phyloP scores from a whole-genome alignment of 2,888 invertebrate species.

The Agonopterix subpropinquella region DNA sequence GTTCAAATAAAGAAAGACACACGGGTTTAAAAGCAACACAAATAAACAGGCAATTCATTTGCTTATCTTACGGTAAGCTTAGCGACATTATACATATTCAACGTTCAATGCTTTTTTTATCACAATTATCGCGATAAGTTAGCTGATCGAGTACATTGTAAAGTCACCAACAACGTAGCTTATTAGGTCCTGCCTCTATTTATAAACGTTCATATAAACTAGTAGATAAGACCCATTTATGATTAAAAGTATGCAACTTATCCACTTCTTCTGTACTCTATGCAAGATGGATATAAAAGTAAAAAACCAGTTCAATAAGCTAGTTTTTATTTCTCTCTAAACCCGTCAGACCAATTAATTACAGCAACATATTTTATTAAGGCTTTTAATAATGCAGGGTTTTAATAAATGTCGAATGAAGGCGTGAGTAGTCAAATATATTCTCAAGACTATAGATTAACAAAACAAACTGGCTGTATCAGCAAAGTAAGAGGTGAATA shows the following conservation, averaged over 20 bases:
- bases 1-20: neutral
- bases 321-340: neutral
- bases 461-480: slow-evolving; percentile 4
- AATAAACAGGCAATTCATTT: slow-evolving; percentile 11
- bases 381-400: too few relatives aligned
- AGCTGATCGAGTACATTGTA: too few relatives aligned
- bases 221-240: too few relatives aligned
- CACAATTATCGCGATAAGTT: neutral
- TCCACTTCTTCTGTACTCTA: too few relatives aligned
- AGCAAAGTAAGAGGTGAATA: slow-evolving; percentile 16
- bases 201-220: too few relatives aligned
- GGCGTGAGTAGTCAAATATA: too few relatives aligned
- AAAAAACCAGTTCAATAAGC: neutral
- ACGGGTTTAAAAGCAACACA: slow-evolving; percentile 1
- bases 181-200: too few relatives aligned
- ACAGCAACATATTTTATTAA: neutral
- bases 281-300: too few relatives aligned
- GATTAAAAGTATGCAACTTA: too few relatives aligned
- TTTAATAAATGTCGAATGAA: too few relatives aligned
- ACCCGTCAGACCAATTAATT: neutral
- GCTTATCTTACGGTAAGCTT: slow-evolving; percentile 13
- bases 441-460: neutral
- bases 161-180: too few relatives aligned
- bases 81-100: slow-evolving; percentile 9
- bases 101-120: slow-evolving; percentile 6